Conservation (phyloP, 2,797 vertebrate species). For the Adrianichthys oophorus region DNA sequence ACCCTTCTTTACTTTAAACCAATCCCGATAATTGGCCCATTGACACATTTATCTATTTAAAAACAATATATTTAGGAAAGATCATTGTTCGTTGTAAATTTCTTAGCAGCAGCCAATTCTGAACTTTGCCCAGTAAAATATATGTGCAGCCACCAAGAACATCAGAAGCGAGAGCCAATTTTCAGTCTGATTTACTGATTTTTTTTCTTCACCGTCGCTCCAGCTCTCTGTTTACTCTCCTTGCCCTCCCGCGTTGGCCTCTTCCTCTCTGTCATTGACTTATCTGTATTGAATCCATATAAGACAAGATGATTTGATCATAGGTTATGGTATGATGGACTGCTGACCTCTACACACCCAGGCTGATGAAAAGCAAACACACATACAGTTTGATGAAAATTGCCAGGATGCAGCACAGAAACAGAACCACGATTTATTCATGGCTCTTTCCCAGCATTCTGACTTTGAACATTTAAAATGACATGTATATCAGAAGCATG, state of each 20-base stretch:
- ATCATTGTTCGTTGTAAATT: no score
- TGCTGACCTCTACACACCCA: slow-evolving; percentile 1
- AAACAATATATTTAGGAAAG: no score
- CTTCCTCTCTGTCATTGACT: slow-evolving; percentile 1
- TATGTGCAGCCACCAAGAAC: slow-evolving; percentile 25
- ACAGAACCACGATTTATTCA: neutral
- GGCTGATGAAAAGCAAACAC: neutral
- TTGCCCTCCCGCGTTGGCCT: neutral
- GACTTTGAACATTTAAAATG: neutral
- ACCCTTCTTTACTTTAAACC: no score
- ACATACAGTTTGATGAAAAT: no score
- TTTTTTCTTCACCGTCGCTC: neutral
- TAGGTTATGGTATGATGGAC: slow-evolving; percentile 16
- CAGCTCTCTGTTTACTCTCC: slow-evolving; percentile 1
- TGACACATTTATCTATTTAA: no score
- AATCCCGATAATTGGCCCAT: no score
- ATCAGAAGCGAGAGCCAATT: slow-evolving; percentile 26
- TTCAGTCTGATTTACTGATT: slow-evolving; percentile 9
- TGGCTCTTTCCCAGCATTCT: slow-evolving; percentile 10
- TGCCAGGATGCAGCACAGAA: neutral
- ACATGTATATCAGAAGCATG: slow-evolving; percentile 3
- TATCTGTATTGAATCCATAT: slow-evolving; percentile 12
- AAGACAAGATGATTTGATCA: slow-evolving; percentile 28
- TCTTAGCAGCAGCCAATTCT: slow-evolving; percentile 1
- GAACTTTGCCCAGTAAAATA: slow-evolving; percentile 37